Evolutionary conservation across 2,888 invertebrate genomes (phyloP), one percentile per base, ranked within the genome.

Genomic region (Melinaea marsaeus): DNA sequence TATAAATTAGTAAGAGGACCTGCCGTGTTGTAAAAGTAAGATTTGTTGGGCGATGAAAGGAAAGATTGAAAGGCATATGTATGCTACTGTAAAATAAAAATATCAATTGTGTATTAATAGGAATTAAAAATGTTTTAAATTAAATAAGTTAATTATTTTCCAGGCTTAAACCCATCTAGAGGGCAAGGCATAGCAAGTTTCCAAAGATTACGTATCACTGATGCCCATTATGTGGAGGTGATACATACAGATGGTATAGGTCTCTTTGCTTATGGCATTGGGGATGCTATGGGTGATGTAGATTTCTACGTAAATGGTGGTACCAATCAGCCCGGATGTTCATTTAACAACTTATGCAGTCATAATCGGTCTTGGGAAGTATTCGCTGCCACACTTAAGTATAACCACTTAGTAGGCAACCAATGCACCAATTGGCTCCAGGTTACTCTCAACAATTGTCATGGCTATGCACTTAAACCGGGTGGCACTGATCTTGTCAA

Each of bases 281-380:
- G 93, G 32, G 94, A 94, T 71, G 92, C 94, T 0, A 91, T 95
- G 48, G 97, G 96, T 0, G 94, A 97, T 78, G 93, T 96, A 0
- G 97, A 98, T 85, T 97, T 96, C 84, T 97, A 94, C 81, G 95
- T 96, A 0, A 98, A 97, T 74, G 96, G 96, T 0, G 97, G 97
- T 0, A 91, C 92, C 58, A 92, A 93, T 74, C 97, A 90, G 69
- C 89, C 88, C 0, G 89, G 88, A 0, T 88, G 89, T 58, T 7
- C 74, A 0, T 9, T 74, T 0, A 75, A 69, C 4, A 74, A 79
- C 56, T 7, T 68, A 0, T 87, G 86, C 67, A 74, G 74, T 62
- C 86, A 86, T 62, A 74, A 80, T 47, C 77, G 85, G 3, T 79
- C 86, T 0, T 83, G 75, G 70, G 79, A 85, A 56, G 57, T 85